Evolutionary conservation across 2,888 invertebrate genomes (phyloP), one percentile per base, ranked within the genome.

Genomic region (Melangyna quadrimaculata): DNA sequence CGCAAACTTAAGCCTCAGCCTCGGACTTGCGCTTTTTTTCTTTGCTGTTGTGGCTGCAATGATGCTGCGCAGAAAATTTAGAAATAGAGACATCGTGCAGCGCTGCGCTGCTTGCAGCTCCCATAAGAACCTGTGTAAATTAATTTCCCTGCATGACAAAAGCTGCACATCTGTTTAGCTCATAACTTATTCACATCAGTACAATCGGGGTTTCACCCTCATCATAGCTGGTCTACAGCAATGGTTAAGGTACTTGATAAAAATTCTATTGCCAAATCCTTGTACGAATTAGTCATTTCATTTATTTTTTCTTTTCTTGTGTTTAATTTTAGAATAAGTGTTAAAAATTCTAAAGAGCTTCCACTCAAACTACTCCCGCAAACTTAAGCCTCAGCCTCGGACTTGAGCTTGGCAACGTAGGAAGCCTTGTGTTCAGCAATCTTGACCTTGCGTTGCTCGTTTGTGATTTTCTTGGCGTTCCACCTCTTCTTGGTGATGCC

Each of bases 401-500:
- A 89, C 89, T 92, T 89, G 73, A 92, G 90, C 90, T 95, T 95
- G 88, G 95, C 94, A 89, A 98, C 94, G 94, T 95, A 98, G 51
- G 97, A 95, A 69, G 95, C 97, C 94, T 99, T 99, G 94, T 97
- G 98, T 93, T 98, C 98, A 88, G 95, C 95, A 90, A 99, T 96
- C 90, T 98, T 96, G 92, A 97, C 96, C 94, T 97, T 97, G 90
- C 98, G 96, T 92, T 99, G 97, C 72, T 96, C 96, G 90, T 96
- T 94, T 22, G 98, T 96, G 90, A 98, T 94, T 94, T 98, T 98
- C 92, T 95, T 95, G 88, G 96, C 95, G 93, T 96, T 98, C 97
- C 97, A 98, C 91, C 96, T 94, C 93, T 97, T 97, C 93, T 96
- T 95, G 37, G 93, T 93, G 4, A 93, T 93, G 75, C 94, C 94